Evolutionary conservation across 2,888 invertebrate genomes (phyloP).

Genomic region (Apamea crenata): DNA sequence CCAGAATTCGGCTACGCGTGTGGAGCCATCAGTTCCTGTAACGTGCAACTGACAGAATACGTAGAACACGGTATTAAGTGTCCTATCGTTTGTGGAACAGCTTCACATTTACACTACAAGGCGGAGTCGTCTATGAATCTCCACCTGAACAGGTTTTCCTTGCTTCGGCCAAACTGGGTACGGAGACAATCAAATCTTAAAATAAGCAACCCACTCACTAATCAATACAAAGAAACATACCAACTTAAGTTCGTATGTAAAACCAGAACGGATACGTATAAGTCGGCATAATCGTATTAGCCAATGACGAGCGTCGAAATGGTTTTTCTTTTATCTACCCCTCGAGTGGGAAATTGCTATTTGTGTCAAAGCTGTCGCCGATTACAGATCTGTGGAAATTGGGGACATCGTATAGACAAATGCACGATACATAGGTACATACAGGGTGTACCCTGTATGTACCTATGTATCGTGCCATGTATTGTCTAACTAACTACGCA

Average conservation of each 20-base stretch:
- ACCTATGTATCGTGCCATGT: too few species aligned
- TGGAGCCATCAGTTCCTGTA: too few species aligned
- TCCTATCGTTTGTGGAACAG: too few species aligned
- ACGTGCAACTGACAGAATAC: too few species aligned
- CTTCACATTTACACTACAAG: too few species aligned
- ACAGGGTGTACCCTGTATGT: too few species aligned
- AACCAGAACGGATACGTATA: constrained; percentile 36
- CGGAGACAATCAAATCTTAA: neutral
- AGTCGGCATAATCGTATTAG: constrained; percentile 13
- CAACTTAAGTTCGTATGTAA: constrained; percentile 16
- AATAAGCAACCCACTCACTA: neutral
- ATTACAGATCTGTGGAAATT: constrained; percentile 57
- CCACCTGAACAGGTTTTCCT: neutral
- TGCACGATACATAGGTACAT: neutral
- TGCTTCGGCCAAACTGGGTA: too few species aligned
- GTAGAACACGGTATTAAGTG: too few species aligned
- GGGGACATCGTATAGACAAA: constrained; percentile 35
- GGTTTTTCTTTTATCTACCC: constrained; percentile 61
- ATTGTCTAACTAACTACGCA: too few species aligned
- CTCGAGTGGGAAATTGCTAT: constrained; percentile 62
- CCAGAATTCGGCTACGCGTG: too few species aligned
- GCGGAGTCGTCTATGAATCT: neutral
- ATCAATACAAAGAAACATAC: constrained; percentile 12
- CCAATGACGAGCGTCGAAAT: constrained; percentile 39
- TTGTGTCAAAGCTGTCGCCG: constrained; percentile 52